These are phyloP conservation scores for Epirrita christyi DNA, from an alignment of 2,888 invertebrate species.

Conservation along the genomic window DNA sequence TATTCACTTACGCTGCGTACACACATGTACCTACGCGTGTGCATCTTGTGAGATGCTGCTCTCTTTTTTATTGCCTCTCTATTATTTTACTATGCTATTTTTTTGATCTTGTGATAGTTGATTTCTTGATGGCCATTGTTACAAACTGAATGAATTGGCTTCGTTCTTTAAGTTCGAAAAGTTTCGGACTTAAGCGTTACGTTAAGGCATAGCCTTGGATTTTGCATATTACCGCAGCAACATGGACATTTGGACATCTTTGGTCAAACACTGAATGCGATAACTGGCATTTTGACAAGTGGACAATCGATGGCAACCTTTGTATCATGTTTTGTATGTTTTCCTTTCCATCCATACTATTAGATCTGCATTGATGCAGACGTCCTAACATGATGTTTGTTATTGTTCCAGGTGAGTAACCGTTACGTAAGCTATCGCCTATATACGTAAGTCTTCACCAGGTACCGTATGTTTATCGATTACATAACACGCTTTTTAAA, in stretches of 20 bases:
- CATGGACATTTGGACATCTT: neutral
- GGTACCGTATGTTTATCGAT: slow-evolving; percentile 47
- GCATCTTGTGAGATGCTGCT: slow-evolving; percentile 21
- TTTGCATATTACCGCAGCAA: neutral
- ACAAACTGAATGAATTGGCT: neutral
- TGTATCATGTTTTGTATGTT: slow-evolving; percentile 34
- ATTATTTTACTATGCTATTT: too few species aligned
- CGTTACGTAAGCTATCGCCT: slow-evolving; percentile 54
- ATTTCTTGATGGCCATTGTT: neutral
- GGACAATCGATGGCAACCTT: slow-evolving; percentile 11
- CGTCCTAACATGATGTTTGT: slow-evolving; percentile 54
- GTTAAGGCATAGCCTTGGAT: neutral
- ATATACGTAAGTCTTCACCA: slow-evolving; percentile 39
- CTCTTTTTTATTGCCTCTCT: slow-evolving; percentile 23
- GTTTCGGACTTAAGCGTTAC: neutral
- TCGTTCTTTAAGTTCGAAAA: neutral
- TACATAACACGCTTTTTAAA: neutral
- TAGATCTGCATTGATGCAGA: slow-evolving; percentile 42
- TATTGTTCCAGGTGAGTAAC: slow-evolving; percentile 64
- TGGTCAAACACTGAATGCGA: slow-evolving; percentile 1
- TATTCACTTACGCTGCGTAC: slow-evolving; percentile 52
- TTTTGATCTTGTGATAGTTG: slow-evolving; percentile 5
- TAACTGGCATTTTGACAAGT: slow-evolving; percentile 5
- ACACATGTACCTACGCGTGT: neutral
- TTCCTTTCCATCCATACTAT: slow-evolving; percentile 50